Base-by-base conservation (phyloP, 2,797 vertebrate species). In the Crax fasciolata region DNA sequence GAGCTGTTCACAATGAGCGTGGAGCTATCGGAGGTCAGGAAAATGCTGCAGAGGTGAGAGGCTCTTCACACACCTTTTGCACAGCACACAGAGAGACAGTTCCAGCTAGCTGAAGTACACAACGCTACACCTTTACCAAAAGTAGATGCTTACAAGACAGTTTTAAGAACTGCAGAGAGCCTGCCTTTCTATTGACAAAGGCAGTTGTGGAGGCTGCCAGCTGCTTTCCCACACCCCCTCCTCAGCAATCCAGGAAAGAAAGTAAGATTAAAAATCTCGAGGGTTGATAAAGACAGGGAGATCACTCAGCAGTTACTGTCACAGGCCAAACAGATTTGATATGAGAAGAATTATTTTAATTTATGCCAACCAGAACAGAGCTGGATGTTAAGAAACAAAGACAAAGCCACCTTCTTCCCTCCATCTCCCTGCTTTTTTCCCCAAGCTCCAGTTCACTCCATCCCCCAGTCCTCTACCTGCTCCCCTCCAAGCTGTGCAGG, bases 11-110 rank as follows among this genome's bases (percentile, higher is more conserved):
- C 14, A 32, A 21, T 0, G 1, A 93, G 48, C n/a, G 27, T 1
- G 20, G 63, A 39, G 27, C 39, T 58, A 27, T 5, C 8, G 55
- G 32, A 39, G 84, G 59, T 30, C 59, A 66, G 63, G 16, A 55
- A 75, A 59, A 32, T 0, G 3, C 39, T 52, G 51, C 23, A 17
- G 24, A 49, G 46, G 3, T 0, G 0, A 4, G 11, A 66, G 43
- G 35, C 18, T 70, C 21, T 0, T 0, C 43, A 28, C 58, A 43
- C 19, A 57, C 23, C 27, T 81, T 57, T 14, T 68, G 24, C 35
- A 87, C 9, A 39, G 15, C 15, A 13, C 3, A 1, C 21, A 18
- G 16, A 70, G 18, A 72, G 44, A 30, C 2, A 3, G 54, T 21
- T 54, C 28, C 71, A 74, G 25, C 5, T 19, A 51, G 2, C 32